Evolutionary conservation across 1,140 invertebrate genomes (phyloP).

Genomic region (Cepaea nemoralis): DNA sequence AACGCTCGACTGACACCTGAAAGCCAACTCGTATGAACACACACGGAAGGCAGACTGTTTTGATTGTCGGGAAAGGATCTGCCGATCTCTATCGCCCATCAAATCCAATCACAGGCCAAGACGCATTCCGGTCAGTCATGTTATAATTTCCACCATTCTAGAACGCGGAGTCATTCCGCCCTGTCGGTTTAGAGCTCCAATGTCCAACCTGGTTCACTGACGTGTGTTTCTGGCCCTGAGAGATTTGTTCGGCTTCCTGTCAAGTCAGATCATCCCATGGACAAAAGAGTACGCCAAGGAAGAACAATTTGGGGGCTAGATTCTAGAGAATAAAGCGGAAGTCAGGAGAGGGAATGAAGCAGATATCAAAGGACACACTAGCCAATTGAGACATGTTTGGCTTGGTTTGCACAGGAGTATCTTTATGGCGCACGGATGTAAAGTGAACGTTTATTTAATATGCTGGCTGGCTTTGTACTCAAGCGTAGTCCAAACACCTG

Average conservation of each 20-base stretch:
- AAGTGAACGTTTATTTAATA: no score
- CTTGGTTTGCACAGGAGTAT: no score
- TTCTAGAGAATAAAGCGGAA: no score
- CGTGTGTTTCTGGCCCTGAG: not conserved
- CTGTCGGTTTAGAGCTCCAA: not conserved
- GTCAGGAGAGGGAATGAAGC: no score
- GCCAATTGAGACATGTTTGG: no score
- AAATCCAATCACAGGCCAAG: not conserved
- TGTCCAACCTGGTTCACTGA: not conserved
- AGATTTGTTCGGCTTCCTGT: not conserved
- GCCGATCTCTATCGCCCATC: not conserved
- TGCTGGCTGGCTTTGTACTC: no score
- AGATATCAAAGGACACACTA: no score
- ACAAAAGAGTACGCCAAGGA: not conserved
- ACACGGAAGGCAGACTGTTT: not conserved
- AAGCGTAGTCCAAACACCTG: no score
- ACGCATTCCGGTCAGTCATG: not conserved
- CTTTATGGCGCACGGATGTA: no score
- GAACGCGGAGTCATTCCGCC: conserved; percentile 5
- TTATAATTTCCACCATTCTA: conserved; percentile 22
- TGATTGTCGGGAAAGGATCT: not conserved
- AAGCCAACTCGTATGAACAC: not conserved
- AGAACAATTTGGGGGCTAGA: not conserved
- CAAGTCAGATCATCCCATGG: not conserved
- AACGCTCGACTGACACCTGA: not conserved